These are phyloP conservation scores for Deladenus siricidicola DNA, from an alignment of 2,888 invertebrate species.

Conservation along the genomic window DNA sequence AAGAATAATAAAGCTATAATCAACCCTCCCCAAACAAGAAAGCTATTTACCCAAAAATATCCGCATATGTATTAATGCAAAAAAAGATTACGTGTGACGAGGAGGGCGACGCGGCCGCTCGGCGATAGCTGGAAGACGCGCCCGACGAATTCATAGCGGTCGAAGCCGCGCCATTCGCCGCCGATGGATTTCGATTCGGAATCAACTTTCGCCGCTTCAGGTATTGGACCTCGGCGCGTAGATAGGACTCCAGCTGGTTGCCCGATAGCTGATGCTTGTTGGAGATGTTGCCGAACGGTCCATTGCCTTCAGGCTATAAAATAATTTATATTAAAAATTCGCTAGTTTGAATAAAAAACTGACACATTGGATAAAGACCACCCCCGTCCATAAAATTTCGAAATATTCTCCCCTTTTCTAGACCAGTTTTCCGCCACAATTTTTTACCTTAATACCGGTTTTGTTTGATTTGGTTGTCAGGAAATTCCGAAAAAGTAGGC, in stretches of 20 bases:
- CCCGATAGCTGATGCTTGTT: slow-evolving; percentile 30
- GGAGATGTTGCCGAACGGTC: slow-evolving; percentile 31
- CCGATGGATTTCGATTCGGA: slow-evolving; percentile 21
- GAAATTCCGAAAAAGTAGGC: no score
- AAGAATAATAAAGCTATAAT: no score
- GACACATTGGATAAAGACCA: background rate
- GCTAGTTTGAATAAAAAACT: background rate
- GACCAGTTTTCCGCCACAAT: no score
- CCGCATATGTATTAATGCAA: no score
- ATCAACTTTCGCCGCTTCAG: slow-evolving; percentile 44
- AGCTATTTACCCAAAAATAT: no score
- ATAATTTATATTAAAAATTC: background rate
- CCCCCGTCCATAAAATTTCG: no score
- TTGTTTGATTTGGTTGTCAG: no score
- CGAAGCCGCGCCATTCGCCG: background rate
- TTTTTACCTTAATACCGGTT: no score
- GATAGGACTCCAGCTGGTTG: slow-evolving; percentile 47
- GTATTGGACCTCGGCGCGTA: slow-evolving; percentile 41
- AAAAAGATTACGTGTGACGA: slow-evolving; percentile 23
- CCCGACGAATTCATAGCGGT: slow-evolving; percentile 4
- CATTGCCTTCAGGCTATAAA: slow-evolving; percentile 12
- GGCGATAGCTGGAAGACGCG: slow-evolving; percentile 20
- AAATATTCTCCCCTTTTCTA: no score
- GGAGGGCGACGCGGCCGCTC: slow-evolving; percentile 25
- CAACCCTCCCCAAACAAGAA: no score